Evolutionary conservation across 1,140 invertebrate genomes (phyloP), one percentile per base, ranked within the genome.

Genomic region (Drosophila repletoides): DNA sequence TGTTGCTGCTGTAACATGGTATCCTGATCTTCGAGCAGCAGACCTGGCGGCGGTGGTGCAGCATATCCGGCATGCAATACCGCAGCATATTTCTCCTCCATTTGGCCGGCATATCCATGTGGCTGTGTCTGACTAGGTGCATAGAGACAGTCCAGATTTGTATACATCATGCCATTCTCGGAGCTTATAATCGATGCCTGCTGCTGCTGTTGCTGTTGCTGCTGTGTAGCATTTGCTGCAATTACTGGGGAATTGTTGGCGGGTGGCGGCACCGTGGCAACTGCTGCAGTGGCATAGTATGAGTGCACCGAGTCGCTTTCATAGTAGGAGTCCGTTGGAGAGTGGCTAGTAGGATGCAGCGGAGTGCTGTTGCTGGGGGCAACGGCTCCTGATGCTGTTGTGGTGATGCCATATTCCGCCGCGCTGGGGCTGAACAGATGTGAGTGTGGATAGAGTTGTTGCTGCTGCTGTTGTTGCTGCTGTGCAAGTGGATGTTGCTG

Each of bases 141-240:
- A 45, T 90, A 90, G 17, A 88, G 70, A 72, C 96, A 96, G 91
- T 98, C 96, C 75, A 98, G 90, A 90, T 97, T 97, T 0, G 96
- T 97, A 89, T 98, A 98, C 87, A 96, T 96, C 33, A 97, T 91
- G 0, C 96, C 96, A 53, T 95, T 95, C 71, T 96, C 94, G 0
- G 95, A 95, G 72, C 94, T 96, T 41, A 97, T 96, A 12, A 96
- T 96, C 5, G 93, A 91, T 1, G 91, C 89, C 5, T 75, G 72
- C 7, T 76, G 76, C 6, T 80, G 61, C 1, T 64, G 61, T 0
- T 64, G 66, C 91, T 76, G 52, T 34, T 71, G 60, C 90, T 66
- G 49, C 38, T 66, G 66, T 5, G 71, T 88, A 56, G 84, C 86
- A 59, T 77, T 89, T 10, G 88, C 49, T 1, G 88, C 81, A 2